A percentile compares a stretch with the other conserved stretches of the same genome.
These are phyloP conservation scores for Formica exsecta DNA, from an alignment of 1,140 invertebrate genomes.

Conservation along the genomic window DNA sequence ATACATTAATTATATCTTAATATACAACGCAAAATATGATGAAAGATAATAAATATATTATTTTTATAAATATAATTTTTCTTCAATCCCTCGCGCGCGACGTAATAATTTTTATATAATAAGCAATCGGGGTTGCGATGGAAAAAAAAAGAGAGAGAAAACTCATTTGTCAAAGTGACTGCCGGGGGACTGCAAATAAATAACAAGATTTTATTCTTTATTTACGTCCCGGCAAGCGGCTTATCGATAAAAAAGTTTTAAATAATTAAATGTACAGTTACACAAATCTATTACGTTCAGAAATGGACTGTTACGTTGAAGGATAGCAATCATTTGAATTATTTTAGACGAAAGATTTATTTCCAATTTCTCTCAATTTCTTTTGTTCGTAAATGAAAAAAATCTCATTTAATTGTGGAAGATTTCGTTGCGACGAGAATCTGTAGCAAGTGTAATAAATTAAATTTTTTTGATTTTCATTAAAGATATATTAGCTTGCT, in stretches of 20 bases:
- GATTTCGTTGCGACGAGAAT: not conserved
- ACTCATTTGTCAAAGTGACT: not conserved
- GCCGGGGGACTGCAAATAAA: not conserved
- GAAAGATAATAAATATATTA: not conserved
- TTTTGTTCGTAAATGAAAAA: not conserved
- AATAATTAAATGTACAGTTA: not conserved
- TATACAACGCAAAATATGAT: not conserved
- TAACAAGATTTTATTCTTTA: not conserved
- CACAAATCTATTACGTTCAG: not conserved
- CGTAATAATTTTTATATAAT: not conserved
- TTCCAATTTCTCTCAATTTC: not conserved
- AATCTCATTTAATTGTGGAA: not conserved
- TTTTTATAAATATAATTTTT: not conserved
- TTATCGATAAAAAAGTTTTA: not conserved
- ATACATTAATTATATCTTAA: slow-evolving; percentile 26
- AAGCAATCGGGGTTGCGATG: not conserved
- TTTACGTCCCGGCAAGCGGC: not conserved
- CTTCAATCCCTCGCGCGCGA: not conserved
- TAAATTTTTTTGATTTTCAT: too few species aligned
- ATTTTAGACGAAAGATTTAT: not conserved
- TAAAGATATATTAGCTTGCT: not conserved
- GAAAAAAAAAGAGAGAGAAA: not conserved
- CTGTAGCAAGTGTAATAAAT: not conserved
- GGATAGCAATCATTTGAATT: not conserved
- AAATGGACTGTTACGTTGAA: not conserved